These are phyloP conservation scores for Blera fallax DNA, from an alignment of 2,888 invertebrate species.

Conservation along the genomic window DNA sequence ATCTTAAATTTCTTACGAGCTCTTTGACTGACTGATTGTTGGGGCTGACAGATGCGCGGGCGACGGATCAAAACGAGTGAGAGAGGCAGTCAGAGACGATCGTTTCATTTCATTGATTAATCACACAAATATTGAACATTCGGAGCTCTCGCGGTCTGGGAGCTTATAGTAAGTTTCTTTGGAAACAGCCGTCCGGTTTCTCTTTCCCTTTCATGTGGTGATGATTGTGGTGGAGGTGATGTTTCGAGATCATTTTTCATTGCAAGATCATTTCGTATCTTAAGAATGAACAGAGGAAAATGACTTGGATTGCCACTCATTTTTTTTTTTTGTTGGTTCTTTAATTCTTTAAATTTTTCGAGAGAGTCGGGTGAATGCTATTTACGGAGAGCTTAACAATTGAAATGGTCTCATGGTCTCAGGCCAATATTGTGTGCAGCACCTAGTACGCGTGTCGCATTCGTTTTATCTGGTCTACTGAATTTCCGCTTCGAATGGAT, in stretches of 20 bases:
- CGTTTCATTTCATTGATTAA: conserved; percentile 69
- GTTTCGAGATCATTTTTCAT: conserved; percentile 67
- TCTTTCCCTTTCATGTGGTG: conserved; percentile 48
- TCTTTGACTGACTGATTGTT: conserved; percentile 52
- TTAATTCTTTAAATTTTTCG: conserved; percentile 20
- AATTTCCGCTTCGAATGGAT: conserved; percentile 7
- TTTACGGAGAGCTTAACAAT: conserved; percentile 25
- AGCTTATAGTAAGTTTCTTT: conserved; percentile 53
- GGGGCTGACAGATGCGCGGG: conserved; percentile 17
- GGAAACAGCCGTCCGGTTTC: conserved; percentile 37
- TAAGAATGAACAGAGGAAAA: background rate
- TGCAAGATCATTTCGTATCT: conserved; percentile 58
- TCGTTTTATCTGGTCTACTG: conserved; percentile 29
- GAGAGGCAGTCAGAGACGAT: conserved; percentile 15
- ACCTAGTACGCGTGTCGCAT: conserved; percentile 39
- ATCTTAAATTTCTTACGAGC: conserved; percentile 46
- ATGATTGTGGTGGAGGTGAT: conserved; percentile 36
- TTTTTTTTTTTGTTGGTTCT: conserved; percentile 5
- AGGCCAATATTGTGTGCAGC: background rate
- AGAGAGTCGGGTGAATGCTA: conserved; percentile 9
- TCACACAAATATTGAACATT: conserved; percentile 68
- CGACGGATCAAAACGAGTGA: conserved; percentile 18
- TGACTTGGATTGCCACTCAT: conserved; percentile 6
- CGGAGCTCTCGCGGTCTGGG: conserved; percentile 10
- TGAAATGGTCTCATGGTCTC: conserved; percentile 31